Evolutionary conservation across 2,888 invertebrate species (phyloP), one percentile per base, ranked within the genome.

Genomic region (Parnassius orleans): DNA sequence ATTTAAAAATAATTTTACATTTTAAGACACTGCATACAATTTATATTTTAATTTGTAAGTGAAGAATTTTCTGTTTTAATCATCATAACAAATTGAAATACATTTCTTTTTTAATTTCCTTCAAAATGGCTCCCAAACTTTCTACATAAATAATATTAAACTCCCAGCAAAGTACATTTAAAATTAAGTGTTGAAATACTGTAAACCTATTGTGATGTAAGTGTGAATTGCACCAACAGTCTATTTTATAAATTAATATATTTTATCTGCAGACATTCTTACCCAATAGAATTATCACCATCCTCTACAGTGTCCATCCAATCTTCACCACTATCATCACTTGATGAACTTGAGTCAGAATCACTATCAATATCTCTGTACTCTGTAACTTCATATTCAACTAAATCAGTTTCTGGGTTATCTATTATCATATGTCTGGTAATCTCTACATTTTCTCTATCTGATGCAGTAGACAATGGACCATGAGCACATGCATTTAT

Each of bases 401-500:
- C 79, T 11, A 88, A 81, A 54, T 85, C 90, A 72, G 85, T 87
- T 61, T 88, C 88, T 24, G 78, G 77, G 70, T 79, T 83, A 73
- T 91, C 90, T 71, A 91, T 90, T 58, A 91, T 90, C 90, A 91
- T 91, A 65, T 89, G 88, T 66, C 87, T 80, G 7, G 80, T 81
- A 15, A 80, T 77, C 66, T 84, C 86, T 52, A 77, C 81, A 59
- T 84, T 33, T 33, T 33, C 86, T 66, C 73, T 69, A 56, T 80
- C 71, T 65, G 80, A 71, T 57, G 81, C 78, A 61, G 81, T 73
- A 60, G 84, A 80, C 69, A 88, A 66, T 5, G 92, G 91, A 5
- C 91, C 91, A 71, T 92, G 92, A 66, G 90, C 88, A 69, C 90
- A 90, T 47, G 92, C 91, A 68, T 92, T 92, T 69, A 92, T 91